Conservation (phyloP, 2,797 vertebrate species). For the Muraenolepis orangiensis region DNA sequence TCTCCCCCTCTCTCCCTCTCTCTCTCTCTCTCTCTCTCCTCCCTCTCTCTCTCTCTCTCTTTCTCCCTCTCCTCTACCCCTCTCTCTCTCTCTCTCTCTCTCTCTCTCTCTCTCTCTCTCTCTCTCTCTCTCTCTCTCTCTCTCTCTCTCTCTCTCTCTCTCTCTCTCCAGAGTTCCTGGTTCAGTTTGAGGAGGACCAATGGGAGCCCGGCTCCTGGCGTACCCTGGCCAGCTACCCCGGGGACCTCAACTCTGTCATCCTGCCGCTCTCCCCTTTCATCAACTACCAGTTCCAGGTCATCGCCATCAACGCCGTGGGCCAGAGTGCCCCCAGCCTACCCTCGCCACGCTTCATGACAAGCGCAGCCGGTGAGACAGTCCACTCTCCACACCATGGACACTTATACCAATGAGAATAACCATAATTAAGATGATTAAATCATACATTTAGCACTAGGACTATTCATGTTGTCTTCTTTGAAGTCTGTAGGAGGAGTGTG, state of each 20-base stretch:
- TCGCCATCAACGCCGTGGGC: conserved; percentile 90
- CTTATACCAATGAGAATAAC: too few relatives aligned
- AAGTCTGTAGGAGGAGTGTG: neutral
- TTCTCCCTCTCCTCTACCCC: too few relatives aligned
- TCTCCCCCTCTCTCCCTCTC: neutral
- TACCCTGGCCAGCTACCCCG: conserved; percentile 82
- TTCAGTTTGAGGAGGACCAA: conserved; percentile 92
- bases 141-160: neutral
- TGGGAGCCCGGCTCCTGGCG: conserved; percentile 86
- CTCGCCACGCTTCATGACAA: conserved; percentile 88
- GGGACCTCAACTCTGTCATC: conserved; percentile 83
- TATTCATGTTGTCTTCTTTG: neutral
- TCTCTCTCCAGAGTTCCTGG: conserved; percentile 79
- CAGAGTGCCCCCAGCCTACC: conserved; percentile 86
- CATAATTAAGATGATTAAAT: too few relatives aligned
- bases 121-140: neutral
- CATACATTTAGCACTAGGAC: neutral
- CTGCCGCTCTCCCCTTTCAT: conserved; percentile 87
- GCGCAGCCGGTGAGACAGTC: conserved; percentile 81
- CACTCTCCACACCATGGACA: too few relatives aligned
- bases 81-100: neutral
- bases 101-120: neutral
- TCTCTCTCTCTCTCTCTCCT: neutral
- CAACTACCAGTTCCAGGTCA: conserved; percentile 96
- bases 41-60: too few relatives aligned